Evolutionary conservation across 2,113 vertebrate genomes (phyloP).

Genomic region (Fulica atra): DNA sequence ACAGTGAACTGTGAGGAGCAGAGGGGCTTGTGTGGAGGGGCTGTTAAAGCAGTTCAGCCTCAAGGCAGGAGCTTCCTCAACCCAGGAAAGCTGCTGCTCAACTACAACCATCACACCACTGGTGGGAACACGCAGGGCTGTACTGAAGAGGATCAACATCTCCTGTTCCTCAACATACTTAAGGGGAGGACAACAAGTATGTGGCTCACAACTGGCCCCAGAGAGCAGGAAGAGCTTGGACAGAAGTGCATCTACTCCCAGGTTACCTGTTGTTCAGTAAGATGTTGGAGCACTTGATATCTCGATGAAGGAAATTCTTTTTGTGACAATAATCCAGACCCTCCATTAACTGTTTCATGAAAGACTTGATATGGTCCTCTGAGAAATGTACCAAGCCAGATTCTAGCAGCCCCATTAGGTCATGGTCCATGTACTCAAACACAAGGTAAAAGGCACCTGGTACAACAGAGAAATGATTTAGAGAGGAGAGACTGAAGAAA

Average conservation of each 20-base stretch:
- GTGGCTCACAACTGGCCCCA: neutral
- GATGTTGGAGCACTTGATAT: slow-evolving; percentile 99
- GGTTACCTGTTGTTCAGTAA: slow-evolving; percentile 94
- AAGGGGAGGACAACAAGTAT: neutral
- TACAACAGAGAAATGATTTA: neutral
- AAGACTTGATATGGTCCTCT: slow-evolving; percentile 95
- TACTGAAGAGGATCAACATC: neutral
- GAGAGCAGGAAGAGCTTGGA: neutral
- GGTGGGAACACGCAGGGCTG: neutral
- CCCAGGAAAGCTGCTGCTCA: neutral
- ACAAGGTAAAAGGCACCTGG: slow-evolving; percentile 97
- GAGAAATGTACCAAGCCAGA: slow-evolving; percentile 98
- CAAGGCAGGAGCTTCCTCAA: neutral
- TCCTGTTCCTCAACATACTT: neutral
- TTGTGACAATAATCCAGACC: slow-evolving; percentile 98
- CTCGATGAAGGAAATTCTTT: slow-evolving; percentile 97
- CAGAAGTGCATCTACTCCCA: neutral
- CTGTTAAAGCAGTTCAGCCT: neutral
- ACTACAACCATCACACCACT: neutral
- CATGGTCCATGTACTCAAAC: slow-evolving; percentile 99
- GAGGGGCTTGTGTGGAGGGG: neutral
- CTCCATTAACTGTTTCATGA: slow-evolving; percentile 99
- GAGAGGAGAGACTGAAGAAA: neutral
- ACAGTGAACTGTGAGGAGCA: neutral
- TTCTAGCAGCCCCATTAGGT: slow-evolving; percentile 98